Evolutionary conservation across 2,113 vertebrate species (phyloP).

Genomic region (Rhinolophus ferrumequinum): DNA sequence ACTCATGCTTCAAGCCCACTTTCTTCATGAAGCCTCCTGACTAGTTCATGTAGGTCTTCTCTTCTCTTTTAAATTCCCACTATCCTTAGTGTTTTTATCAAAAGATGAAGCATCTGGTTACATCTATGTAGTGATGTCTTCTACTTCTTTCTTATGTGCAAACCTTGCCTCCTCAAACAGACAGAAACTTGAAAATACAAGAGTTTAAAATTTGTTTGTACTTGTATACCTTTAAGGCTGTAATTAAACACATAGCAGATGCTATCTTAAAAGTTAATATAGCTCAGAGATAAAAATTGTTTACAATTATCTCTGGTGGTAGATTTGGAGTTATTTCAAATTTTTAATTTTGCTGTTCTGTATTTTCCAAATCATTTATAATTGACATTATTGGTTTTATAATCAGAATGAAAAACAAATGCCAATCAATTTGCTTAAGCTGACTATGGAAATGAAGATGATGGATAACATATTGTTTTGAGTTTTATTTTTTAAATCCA

Average conservation of each 20-base stretch:
- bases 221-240: background rate
- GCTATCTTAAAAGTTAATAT: background rate
- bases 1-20: background rate
- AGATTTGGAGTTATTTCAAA: too few species aligned
- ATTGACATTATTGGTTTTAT: background rate
- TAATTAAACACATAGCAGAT: background rate
- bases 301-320: too few species aligned
- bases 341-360: too few species aligned
- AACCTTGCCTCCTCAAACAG: background rate
- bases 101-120: background rate
- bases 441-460: background rate
- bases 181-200: constrained; percentile 27
- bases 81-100: background rate
- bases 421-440: background rate
- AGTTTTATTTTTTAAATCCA: background rate
- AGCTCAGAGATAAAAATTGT: too few species aligned
- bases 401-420: background rate
- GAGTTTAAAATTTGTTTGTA: background rate
- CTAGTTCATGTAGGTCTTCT: accelerated
- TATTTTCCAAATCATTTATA: background rate
- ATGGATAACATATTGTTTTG: background rate
- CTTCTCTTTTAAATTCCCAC: background rate
- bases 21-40: background rate
- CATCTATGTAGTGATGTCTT: background rate
- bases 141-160: background rate